A percentile compares a stretch with the other conserved stretches of the same genome.
Evolutionary conservation across 2,113 vertebrate genomes (phyloP).

Genomic region (Oncorhynchus masou): DNA sequence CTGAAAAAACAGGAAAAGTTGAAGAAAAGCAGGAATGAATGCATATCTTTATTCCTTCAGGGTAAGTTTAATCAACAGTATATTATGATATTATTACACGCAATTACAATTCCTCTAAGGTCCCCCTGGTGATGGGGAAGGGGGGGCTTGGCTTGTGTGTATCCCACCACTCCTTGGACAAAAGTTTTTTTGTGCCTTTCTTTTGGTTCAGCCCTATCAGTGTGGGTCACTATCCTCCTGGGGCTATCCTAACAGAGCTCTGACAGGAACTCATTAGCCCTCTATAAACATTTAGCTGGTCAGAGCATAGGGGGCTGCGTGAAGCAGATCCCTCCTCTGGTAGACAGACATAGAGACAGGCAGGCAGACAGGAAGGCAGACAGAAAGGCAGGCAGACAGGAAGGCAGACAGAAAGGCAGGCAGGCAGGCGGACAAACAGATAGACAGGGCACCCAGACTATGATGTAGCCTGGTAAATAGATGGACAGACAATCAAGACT

Average conservation of each 20-base stretch:
- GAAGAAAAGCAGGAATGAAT: slow-evolving; percentile 29
- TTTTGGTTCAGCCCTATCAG: slow-evolving; percentile 41
- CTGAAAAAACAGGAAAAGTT: slow-evolving; percentile 37
- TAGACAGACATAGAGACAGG: background rate
- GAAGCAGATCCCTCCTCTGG: slow-evolving; percentile 20
- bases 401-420: background rate
- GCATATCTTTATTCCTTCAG: slow-evolving; percentile 17
- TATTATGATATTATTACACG: slow-evolving; percentile 29
- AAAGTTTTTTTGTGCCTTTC: slow-evolving; percentile 25
- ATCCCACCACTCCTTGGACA: slow-evolving; percentile 27
- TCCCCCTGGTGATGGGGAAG: background rate
- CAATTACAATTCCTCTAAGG: slow-evolving; percentile 40
- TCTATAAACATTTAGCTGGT: slow-evolving; percentile 70
- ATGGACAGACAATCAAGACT: slow-evolving; percentile 1
- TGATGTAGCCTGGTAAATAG: background rate
- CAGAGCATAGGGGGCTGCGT: slow-evolving; percentile 39
- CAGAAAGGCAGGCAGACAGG: background rate
- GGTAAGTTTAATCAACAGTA: slow-evolving; percentile 49
- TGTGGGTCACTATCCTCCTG: slow-evolving; percentile 45
- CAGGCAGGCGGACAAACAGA: background rate
- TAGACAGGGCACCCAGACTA: background rate
- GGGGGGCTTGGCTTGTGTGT: background rate
- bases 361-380: no score
- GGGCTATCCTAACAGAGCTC: slow-evolving; percentile 47
- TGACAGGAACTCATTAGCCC: slow-evolving; percentile 73